Conservation (phyloP, 2,888 invertebrate species). For the Leptogaster cylindrica region DNA sequence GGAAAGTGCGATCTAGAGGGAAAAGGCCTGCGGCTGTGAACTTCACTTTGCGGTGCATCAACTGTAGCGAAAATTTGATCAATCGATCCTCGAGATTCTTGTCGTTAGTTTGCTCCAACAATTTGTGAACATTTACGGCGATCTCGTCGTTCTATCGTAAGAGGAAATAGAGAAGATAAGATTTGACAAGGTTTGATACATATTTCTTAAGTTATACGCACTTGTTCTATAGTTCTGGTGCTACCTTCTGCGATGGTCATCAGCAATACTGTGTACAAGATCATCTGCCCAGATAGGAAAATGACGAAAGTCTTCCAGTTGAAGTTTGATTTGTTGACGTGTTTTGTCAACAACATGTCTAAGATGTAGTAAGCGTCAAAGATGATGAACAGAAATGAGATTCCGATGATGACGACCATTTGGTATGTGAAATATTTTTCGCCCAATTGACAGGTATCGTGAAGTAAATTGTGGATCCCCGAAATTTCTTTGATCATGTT, state of each 20-base stretch:
- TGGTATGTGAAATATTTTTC: conserved; percentile 62
- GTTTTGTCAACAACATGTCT: conserved; percentile 58
- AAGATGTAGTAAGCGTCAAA: conserved; percentile 62
- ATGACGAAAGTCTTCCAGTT: conserved; percentile 59
- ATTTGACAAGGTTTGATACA: not conserved
- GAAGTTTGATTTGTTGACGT: conserved; percentile 57
- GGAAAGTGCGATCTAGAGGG: conserved; percentile 59
- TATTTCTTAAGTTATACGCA: conserved; percentile 37
- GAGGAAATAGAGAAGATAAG: conserved; percentile 8
- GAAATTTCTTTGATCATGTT: conserved; percentile 7
- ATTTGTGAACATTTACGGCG: conserved; percentile 57
- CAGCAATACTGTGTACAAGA: conserved; percentile 58
- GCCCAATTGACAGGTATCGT: conserved; percentile 59
- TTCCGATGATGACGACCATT: conserved; percentile 59
- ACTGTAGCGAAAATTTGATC: conserved; percentile 56
- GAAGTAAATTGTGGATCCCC: conserved; percentile 55
- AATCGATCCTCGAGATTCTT: conserved; percentile 55
- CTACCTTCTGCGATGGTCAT: conserved; percentile 61
- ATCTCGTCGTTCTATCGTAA: conserved; percentile 51
- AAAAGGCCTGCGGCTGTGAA: conserved; percentile 61
- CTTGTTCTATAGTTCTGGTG: conserved; percentile 59
- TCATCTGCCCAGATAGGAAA: conserved; percentile 61
- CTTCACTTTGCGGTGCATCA: conserved; percentile 57
- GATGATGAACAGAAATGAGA: conserved; percentile 61
- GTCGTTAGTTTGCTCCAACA: conserved; percentile 57